Base-by-base conservation (phyloP, 2,113 vertebrate species). In the Emydocephalus ijimae region DNA sequence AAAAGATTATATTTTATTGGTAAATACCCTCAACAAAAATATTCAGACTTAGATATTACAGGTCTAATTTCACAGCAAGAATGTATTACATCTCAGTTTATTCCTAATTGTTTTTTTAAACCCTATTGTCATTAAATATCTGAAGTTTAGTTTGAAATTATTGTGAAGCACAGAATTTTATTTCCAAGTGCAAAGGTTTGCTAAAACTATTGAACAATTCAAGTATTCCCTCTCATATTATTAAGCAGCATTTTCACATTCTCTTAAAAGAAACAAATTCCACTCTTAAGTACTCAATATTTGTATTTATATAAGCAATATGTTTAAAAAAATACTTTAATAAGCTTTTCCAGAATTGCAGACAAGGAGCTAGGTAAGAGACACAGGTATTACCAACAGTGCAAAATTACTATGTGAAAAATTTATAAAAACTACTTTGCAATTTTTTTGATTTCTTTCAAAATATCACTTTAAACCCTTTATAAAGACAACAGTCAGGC, bases 261-360 rank as follows among this genome's bases (percentile, higher is more conserved):
- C 4, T 87, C 45, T 87, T 87, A 88, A 90, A 90, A 87, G 18
- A 93, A 88, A 86, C 26, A 50, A 15, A 57, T 55, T 87, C 50
- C 87, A 45, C 21, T 45, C 93, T 95, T 93, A 90, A 92, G 90
- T 89, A 90, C n/a, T 50, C 64, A 92, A 89, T 85, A 34, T 48
- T 57, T 94, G 91, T 91, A 81, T 52, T n/a, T 43, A 95, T 92
- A 89, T 96, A 96, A 90, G 94, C 94, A 61, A 0, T 45, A 52
- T 93, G 94, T 95, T 97, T 97, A 96, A 95, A 98, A 97, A 98
- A 97, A 98, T 97, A 98, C 88, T 98, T 98, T 98, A 97, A 98
- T 98, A 97, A 96, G 96, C 96, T 97, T 97, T 97, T 96, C 94
- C 96, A 97, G 96, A 96, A 96, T 96, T 96, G 96, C 96, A 97